Evolutionary conservation across 2,888 invertebrate genomes (phyloP).

Genomic region (Brachypalpus laphriformis): DNA sequence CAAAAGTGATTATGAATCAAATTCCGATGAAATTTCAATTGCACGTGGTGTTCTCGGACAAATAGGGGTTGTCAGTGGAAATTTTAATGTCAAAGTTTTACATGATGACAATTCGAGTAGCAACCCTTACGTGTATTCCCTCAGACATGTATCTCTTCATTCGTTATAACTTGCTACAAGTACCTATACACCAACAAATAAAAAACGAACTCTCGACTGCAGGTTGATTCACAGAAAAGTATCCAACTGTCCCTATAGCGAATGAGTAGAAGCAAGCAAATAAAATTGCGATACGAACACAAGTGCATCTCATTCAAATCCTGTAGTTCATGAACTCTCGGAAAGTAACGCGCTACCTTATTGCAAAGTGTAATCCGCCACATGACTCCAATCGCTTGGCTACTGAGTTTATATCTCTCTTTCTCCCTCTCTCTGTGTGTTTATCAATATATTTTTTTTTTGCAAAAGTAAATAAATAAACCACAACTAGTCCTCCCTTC

Average conservation of each 20-base stretch:
- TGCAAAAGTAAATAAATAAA: conserved; percentile 41
- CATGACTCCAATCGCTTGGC: not conserved
- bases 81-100: not conserved
- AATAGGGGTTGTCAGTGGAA: not conserved
- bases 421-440: not conserved
- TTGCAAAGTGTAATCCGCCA: conserved; percentile 8
- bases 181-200: not conserved
- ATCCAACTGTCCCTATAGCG: not conserved
- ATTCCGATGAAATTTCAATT: not conserved
- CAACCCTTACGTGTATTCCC: not conserved
- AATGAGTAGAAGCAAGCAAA: not conserved
- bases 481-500: conserved; percentile 16
- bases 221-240: not conserved
- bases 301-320: conserved; percentile 24
- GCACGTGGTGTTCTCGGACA: not conserved
- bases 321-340: conserved; percentile 44
- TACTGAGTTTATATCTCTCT: not conserved
- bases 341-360: not conserved
- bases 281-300: not conserved
- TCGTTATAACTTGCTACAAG: not conserved
- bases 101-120: not conserved
- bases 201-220: not conserved
- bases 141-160: not conserved
- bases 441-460: not conserved
- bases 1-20: not conserved